Evolutionary conservation across 2,113 vertebrate genomes (phyloP).

Genomic region (Otis tarda): DNA sequence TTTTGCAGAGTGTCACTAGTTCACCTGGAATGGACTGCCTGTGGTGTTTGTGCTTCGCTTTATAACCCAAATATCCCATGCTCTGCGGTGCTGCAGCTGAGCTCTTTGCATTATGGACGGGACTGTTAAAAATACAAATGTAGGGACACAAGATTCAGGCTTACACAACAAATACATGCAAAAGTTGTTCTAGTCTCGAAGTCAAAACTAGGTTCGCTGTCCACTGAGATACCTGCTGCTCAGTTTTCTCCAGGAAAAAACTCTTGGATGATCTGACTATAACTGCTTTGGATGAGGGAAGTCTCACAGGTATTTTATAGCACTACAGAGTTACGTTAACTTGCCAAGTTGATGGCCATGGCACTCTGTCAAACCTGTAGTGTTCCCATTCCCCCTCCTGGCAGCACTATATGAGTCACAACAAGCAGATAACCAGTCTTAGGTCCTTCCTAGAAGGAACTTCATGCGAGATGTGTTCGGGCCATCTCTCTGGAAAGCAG

Average conservation of each 20-base stretch:
- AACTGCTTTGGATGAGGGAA: not conserved
- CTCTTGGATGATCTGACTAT: not conserved
- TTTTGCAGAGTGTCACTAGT: not conserved
- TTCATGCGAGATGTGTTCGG: fast-evolving
- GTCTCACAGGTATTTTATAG: not conserved
- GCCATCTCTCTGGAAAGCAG: not conserved
- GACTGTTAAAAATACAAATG: not conserved
- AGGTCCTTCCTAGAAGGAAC: not conserved
- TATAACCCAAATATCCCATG: fast-evolving
- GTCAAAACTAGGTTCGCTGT: not conserved
- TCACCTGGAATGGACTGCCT: fast-evolving
- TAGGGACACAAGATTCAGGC: not conserved
- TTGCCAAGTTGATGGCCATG: not conserved
- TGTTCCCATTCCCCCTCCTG: not conserved
- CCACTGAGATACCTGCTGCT: not conserved
- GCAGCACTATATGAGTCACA: fast-evolving
- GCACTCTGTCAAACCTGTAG: not conserved
- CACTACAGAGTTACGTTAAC: fast-evolving
- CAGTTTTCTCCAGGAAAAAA: not conserved
- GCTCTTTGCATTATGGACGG: not conserved
- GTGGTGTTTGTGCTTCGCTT: fast-evolving
- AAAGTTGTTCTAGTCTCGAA: not conserved
- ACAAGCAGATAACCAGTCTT: not conserved
- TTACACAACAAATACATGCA: not conserved
- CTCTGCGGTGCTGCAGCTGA: not conserved